Evolutionary conservation across 2,113 vertebrate genomes (phyloP), one percentile per base, ranked within the genome.

Genomic region (Eclectus roratus): DNA sequence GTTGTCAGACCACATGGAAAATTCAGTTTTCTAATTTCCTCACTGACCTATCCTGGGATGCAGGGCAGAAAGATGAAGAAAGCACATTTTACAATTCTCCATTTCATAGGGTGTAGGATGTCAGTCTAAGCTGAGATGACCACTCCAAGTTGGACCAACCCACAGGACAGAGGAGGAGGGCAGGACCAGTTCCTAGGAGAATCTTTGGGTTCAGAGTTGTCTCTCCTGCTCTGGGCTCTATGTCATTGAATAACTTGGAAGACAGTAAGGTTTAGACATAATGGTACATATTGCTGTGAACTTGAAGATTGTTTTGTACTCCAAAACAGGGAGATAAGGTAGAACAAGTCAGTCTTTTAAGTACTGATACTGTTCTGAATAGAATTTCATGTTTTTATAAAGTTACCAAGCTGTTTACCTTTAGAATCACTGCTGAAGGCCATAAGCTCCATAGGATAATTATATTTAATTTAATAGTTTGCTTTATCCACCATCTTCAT

Each of bases 401-500:
- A 19, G 14, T 61, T 71, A 72, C 15, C 86, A 73, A 91, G 39
- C 35, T 86, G 53, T 85, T 93, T 60, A 68, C 15, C 21, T 58
- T 83, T 84, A 71, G 37, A 92, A 89, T 56, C 49, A 47, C 56
- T 44, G 55, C 56, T 79, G 58, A 87, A 95, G 93, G 55, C 29
- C 20, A 31, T 1, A 7, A 55, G 29, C 80, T 93, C 33, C 60
- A 19, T 6, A 25, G 7, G 17, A 44, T 76, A 88, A 81, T 78
- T 68, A 78, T 16, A 89, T 52, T 82, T 73, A 41, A 46, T 78
- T 77, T 70, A 91, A 73, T 25, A 79, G 35, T 47, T 94, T 76
- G 18, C 43, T 93, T 90, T 52, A 65, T 87, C 71, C 92, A n/a
- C 28, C 39, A 91, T 87, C 61, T 65, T 81, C 56, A 93, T 25